Evolutionary conservation across 2,113 vertebrate genomes (phyloP), one percentile per base, ranked within the genome.

Genomic region (Copsychus sechellarum): DNA sequence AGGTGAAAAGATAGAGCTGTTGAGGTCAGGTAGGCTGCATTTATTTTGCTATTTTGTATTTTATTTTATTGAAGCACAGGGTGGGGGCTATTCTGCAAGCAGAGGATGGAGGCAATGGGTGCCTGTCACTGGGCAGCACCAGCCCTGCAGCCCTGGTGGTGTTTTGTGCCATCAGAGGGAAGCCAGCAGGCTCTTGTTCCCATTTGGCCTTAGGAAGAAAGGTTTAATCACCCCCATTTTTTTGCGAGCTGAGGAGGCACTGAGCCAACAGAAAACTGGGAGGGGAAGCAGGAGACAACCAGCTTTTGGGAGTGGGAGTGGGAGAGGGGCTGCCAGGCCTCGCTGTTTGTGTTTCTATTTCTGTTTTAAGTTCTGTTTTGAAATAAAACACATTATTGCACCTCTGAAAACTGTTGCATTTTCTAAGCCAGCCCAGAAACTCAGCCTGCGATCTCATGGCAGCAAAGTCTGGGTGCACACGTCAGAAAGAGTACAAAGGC

Each of bases 341-440:
- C 1, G 0, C 36, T 85, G 65, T 60, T 95, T 87, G 47, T 58
- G 17, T 85, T 81, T 77, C 25, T 57, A 48, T 81, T 89, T 81
- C 57, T 90, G 43, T 67, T 91, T 83, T 47, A 70, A 86, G 69
- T 62, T 74, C 61, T 92, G 65, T 73, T 91, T 96, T 93, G 57
- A 92, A 85, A 45, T 64, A 85, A 88, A 93, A 53, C 62, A 40
- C 74, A 42, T 82, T 76, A 88, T 76, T 85, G 79, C 78, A 95
- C 66, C 79, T 94, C 81, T 90, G 79, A 48, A 80, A 85, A 88
- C 48, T 65, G 40, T 29, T 13, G 65, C 50, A 36, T 48, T 87
- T 71, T 76, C 47, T 28, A 85, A 85, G 61, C 10, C 57, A 61
- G 28, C 61, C 40, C 48, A 6, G 14, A 3, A 7, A 60, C 20